Percentiles rank a stretch among this genome's conserved stretches.
phyloP scores from a whole-genome alignment of 2,113 vertebrate species.

The Sylvilagus bachmani region DNA sequence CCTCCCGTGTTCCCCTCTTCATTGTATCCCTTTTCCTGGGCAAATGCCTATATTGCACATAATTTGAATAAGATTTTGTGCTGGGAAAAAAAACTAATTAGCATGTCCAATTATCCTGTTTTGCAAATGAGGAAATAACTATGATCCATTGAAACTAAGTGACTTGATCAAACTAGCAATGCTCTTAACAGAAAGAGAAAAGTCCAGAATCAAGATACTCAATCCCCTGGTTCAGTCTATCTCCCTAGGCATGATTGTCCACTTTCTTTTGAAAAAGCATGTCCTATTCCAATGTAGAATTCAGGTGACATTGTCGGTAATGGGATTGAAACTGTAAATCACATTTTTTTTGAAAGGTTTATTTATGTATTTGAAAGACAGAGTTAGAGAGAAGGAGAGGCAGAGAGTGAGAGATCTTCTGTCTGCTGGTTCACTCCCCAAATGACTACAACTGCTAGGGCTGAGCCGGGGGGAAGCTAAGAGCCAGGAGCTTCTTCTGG shows the following conservation, averaged over 20 bases:
- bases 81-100: neutral
- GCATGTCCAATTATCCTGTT: neutral
- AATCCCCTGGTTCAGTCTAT: neutral
- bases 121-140: conserved; percentile 4
- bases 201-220: neutral
- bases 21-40: neutral
- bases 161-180: neutral
- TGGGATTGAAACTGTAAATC: neutral
- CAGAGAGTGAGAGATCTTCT: no score
- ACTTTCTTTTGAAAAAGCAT: neutral
- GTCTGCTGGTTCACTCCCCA: no score
- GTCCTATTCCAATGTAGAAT: neutral
- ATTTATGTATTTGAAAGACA: no score
- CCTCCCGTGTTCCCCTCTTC: neutral
- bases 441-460: no score
- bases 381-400: no score
- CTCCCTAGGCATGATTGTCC: fast-evolving
- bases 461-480: no score
- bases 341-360: no score
- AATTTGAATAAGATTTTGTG: neutral
- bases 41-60: neutral
- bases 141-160: neutral
- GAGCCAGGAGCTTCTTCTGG: no score
- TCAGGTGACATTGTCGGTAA: neutral
- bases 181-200: neutral